These are phyloP conservation scores for Arbacia lixula DNA, from an alignment of 53 echinoderm and acorn worm species.

Conservation along the genomic window DNA sequence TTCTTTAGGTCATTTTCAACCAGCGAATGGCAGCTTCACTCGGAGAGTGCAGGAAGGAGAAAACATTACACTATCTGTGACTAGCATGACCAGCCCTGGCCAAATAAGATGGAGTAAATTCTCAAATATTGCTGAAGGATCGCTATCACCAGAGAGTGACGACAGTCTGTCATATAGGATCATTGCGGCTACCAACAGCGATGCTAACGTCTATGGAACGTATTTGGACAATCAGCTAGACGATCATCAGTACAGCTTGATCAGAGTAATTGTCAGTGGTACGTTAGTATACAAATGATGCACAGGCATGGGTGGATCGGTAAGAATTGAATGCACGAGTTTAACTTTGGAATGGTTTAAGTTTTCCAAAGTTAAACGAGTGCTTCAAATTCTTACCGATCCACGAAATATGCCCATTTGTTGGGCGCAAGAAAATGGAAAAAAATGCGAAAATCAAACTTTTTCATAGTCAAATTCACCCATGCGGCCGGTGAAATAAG, in stretches of 20 bases:
- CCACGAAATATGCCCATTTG: no score
- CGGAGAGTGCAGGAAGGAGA: background rate
- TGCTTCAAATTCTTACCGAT: no score
- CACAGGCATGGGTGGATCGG: no score
- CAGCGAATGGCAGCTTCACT: background rate
- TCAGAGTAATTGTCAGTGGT: constrained; percentile 13
- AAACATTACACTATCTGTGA: background rate
- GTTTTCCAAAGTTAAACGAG: no score
- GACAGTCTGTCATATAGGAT: background rate
- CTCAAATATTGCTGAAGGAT: constrained; percentile 21
- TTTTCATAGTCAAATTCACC: no score
- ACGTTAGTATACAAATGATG: no score
- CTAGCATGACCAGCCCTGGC: background rate
- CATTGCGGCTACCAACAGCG: background rate
- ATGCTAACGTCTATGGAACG: constrained; percentile 11
- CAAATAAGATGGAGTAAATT: constrained; percentile 10
- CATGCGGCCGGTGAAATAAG: no score
- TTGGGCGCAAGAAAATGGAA: no score
- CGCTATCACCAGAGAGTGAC: background rate
- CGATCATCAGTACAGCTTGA: background rate
- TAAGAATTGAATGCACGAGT: no score
- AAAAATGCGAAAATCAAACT: no score
- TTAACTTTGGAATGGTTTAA: no score
- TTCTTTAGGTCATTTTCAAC: background rate
- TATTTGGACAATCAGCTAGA: background rate